Base-by-base conservation (phyloP, 53 echinoderm and acorn worm species). In the Stichopus horrens region DNA sequence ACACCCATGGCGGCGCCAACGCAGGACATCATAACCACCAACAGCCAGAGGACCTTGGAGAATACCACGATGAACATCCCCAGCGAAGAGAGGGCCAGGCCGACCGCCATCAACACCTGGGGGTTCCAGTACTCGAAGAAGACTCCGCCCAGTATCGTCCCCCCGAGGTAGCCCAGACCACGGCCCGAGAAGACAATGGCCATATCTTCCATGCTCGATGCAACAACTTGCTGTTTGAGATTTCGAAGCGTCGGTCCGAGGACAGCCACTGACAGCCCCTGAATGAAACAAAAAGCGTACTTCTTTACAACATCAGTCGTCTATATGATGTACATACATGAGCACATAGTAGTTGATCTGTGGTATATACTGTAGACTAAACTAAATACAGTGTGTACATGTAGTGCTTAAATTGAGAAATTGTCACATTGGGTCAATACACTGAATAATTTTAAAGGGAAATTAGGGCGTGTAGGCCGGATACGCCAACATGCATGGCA, bases 1-100 rank as follows among this genome's bases (percentile, higher is more conserved):
- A 88, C 89, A 67, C 98, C 98, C 94, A 97, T 95, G 21, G 94
- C 93, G 53, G 94, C n/a, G 9, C 98, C 98, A 21, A 94, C 92
- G 74, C 68, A 57, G 22, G 91, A 85, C 18, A 95, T 80, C 19
- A 89, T 87, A 0, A 88, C 8, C n/a, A 82, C 74, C 3, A 93
- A 74, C 68, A 60, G 23, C 86, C 88, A 55, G 9, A 97, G 78
- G 0, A 77, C 59, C 13, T 77, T 57, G 13, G 88, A 75, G 57
- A 87, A 94, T 4, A 95, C 95, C 5, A 90, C 87, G 4, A 84
- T 54, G 0, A 90, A 13, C 77, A 93, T 58, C 1, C 95, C 95
- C 0, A 94, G 18, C 9, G 93, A 91, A 9, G 90, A 78, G 59
- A 88, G 67, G 55, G 90, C 73, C 73, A 97, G 74, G 6, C 75